Percentiles rank a stretch among this genome's conserved stretches.
Evolutionary conservation across 2,797 vertebrate species (phyloP).

Genomic region (Sorex maritimensis): DNA sequence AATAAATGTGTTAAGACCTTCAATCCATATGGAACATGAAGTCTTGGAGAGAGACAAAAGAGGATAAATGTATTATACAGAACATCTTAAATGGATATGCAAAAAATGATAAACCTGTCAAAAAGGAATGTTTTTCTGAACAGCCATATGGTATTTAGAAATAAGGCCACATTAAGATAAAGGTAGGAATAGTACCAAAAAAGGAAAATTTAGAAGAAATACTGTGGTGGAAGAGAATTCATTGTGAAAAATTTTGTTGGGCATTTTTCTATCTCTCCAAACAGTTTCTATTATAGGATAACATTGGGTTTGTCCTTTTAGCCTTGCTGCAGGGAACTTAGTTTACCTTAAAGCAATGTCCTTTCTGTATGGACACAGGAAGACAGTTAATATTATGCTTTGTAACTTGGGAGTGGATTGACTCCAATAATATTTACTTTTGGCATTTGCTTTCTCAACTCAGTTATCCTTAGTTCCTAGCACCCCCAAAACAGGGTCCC

Average conservation of each 20-base stretch:
- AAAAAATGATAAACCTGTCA: conserved; percentile 85
- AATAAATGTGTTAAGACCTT: conserved; percentile 74
- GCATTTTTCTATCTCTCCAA: conserved; percentile 30
- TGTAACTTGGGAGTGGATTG: too few relatives aligned
- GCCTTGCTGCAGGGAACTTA: too few relatives aligned
- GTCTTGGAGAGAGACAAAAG: conserved; percentile 72
- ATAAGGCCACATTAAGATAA: not conserved
- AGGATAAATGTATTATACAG: conserved; percentile 68
- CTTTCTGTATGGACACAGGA: too few relatives aligned
- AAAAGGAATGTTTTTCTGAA: conserved; percentile 79
- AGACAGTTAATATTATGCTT: too few relatives aligned
- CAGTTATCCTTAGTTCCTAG: too few relatives aligned
- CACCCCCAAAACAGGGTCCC: too few relatives aligned
- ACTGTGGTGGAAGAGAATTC: conserved; percentile 11
- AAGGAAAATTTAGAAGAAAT: not conserved
- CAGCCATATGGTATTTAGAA: conserved; percentile 51
- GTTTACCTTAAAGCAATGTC: too few relatives aligned
- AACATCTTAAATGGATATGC: conserved; percentile 77
- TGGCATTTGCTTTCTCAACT: too few relatives aligned
- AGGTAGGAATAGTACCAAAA: not conserved
- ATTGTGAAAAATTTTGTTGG: conserved; percentile 68
- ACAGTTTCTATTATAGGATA: conserved; percentile 1
- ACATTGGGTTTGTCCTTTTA: too few relatives aligned
- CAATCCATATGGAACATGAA: conserved; percentile 74
- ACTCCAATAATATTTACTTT: too few relatives aligned